A percentile compares a stretch with the other conserved stretches of the same genome.
Conservation (phyloP, 2,797 vertebrate genomes). For the Anableps anableps region DNA sequence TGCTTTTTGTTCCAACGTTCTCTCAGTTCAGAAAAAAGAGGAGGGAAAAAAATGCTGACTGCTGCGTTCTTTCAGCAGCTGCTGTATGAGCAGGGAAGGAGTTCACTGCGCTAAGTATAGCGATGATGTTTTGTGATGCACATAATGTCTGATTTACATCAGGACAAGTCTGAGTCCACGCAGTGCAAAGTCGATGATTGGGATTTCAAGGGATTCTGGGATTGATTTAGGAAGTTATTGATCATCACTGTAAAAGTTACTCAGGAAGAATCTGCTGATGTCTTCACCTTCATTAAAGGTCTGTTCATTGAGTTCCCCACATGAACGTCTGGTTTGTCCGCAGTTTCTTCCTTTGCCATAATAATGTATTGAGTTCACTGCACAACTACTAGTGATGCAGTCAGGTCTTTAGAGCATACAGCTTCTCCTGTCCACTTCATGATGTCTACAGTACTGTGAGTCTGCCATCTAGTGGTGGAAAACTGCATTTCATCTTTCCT, state of each 20-base stretch:
- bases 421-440: not conserved
- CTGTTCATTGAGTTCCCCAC: not conserved
- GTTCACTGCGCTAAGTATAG: conserved; percentile 21
- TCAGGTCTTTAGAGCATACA: not conserved
- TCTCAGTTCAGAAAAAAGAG: conserved; percentile 3
- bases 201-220: not conserved
- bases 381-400: not conserved
- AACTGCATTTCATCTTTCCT: not conserved
- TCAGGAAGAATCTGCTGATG: not conserved
- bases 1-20: conserved; percentile 7
- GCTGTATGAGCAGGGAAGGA: conserved; percentile 21
- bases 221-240: not conserved
- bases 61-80: conserved; percentile 29
- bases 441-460: not conserved
- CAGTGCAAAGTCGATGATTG: not conserved
- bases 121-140: not conserved
- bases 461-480: conserved; percentile 13
- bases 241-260: not conserved
- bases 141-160: not conserved
- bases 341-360: not conserved
- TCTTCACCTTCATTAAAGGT: not conserved
- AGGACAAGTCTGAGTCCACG: not conserved
- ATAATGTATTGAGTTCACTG: not conserved
- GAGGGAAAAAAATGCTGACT: conserved; percentile 45
- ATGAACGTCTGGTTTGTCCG: not conserved